Evolutionary conservation across 2,113 vertebrate genomes (phyloP).

Genomic region (Cebus imitator): DNA sequence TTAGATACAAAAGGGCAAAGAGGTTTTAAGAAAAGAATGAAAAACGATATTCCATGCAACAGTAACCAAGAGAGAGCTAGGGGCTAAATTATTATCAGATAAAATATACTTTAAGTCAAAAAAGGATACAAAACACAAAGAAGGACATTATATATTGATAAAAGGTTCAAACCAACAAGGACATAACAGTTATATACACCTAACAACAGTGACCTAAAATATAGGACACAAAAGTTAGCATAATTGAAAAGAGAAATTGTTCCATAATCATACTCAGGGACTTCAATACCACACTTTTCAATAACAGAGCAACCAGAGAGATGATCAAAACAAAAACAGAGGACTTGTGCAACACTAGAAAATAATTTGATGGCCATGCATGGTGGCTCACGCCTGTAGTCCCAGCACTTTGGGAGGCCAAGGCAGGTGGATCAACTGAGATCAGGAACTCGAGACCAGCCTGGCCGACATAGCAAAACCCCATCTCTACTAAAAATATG

Average conservation of each 20-base stretch:
- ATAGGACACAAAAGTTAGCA: not conserved
- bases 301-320: not conserved
- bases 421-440: too few relatives aligned
- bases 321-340: not conserved
- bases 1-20: not conserved
- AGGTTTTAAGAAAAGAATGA: not conserved
- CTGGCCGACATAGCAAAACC: too few relatives aligned
- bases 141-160: not conserved
- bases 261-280: not conserved
- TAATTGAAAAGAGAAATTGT: not conserved
- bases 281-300: not conserved
- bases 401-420: too few relatives aligned
- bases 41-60: not conserved
- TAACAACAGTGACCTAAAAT: not conserved
- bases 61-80: not conserved
- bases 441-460: too few relatives aligned
- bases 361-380: not conserved
- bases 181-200: not conserved
- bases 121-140: not conserved
- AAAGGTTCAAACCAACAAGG: not conserved
- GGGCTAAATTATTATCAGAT: not conserved
- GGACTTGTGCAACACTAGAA: not conserved
- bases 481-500: too few relatives aligned
- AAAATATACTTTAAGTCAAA: conserved; percentile 12
- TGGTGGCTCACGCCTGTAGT: too few relatives aligned